Percentiles rank a stretch among this genome's conserved stretches.
These are phyloP conservation scores for Labeo rohita DNA, from an alignment of 2,113 vertebrate species.

Conservation along the genomic window DNA sequence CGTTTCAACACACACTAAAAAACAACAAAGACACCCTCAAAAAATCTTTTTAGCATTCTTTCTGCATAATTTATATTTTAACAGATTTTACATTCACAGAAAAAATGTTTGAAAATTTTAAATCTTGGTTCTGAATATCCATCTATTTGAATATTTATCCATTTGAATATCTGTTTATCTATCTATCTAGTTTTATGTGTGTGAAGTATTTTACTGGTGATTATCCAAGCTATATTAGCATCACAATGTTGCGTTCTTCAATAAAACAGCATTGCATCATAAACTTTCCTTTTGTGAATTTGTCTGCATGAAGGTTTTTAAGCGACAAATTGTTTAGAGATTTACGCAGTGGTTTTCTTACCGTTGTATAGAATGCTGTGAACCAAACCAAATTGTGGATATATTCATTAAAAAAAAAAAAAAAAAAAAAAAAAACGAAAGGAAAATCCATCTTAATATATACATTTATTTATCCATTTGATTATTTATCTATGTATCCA, in stretches of 20 bases:
- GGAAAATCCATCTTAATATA: conserved; percentile 44
- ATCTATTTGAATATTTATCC: too few relatives aligned
- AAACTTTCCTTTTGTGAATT: conserved; percentile 12
- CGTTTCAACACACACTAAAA: conserved; percentile 39
- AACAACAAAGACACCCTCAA: neutral
- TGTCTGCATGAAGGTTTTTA: neutral
- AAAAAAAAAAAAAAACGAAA: conserved; percentile 47
- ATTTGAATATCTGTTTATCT: neutral
- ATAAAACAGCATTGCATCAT: neutral
- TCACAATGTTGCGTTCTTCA: neutral
- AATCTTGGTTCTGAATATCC: neutral
- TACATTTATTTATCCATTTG: too few relatives aligned
- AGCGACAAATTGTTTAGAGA: conserved; percentile 4
- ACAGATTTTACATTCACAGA: neutral
- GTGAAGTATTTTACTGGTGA: neutral
- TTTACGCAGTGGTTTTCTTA: conserved; percentile 22
- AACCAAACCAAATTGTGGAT: conserved; percentile 34
- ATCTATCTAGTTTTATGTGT: too few relatives aligned
- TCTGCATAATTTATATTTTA: neutral
- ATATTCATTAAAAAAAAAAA: conserved; percentile 39
- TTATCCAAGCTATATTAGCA: neutral
- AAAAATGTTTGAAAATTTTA: neutral
- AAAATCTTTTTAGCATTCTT: neutral
- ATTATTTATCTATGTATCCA: too few relatives aligned
- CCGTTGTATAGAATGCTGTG: neutral